Base-by-base conservation (phyloP, 2,888 invertebrate species). In the Drosophila greeni region DNA sequence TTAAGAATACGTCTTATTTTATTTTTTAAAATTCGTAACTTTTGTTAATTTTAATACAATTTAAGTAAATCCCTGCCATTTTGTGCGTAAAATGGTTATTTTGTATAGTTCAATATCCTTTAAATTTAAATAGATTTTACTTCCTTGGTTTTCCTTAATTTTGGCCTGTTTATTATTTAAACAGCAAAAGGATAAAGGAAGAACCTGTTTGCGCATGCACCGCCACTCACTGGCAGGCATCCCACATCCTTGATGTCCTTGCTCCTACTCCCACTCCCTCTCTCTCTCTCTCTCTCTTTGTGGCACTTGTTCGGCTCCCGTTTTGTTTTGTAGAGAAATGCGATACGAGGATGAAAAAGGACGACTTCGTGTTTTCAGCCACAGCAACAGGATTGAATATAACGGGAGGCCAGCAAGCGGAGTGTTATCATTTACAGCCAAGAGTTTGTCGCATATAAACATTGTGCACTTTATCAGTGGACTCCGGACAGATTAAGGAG, bases 351-450 rank as follows among this genome's bases (percentile, higher is more conserved):
- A 11, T 40, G 54, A 36, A 23, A 14, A 42, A 26, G 42, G n/a
- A 34, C 31, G 58, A 33, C 47, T 64, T 75, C 82, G 75, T 49
- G 57, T 47, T 31, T 26, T 31, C 45, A 47, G 67, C 11, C 33
- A 48, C 67, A 62, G 75, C 75, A 75, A 75, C 75, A 75, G 75
- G 82, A 73, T 72, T 31, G 61, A 64, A 73, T 76, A 70, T 52
- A 49, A 67, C 36, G 48, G 36, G 34, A 47, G 39, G 47, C 36
- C 52, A 45, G 37, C 43, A 42, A 47, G 31, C 56, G 49, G 51
- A 73, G 74, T 62, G 65, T 61, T 82, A 64, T 69, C 60, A 73
- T 73, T 67, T 34, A 14, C 33, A 36, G 57, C 26, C 55, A 68
- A 56, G 51, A 42, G 23, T 53, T 53, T 14, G 37, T 14, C n/a